Conservation (phyloP, 2,888 invertebrate species). For the Rhamnusium bicolor region DNA sequence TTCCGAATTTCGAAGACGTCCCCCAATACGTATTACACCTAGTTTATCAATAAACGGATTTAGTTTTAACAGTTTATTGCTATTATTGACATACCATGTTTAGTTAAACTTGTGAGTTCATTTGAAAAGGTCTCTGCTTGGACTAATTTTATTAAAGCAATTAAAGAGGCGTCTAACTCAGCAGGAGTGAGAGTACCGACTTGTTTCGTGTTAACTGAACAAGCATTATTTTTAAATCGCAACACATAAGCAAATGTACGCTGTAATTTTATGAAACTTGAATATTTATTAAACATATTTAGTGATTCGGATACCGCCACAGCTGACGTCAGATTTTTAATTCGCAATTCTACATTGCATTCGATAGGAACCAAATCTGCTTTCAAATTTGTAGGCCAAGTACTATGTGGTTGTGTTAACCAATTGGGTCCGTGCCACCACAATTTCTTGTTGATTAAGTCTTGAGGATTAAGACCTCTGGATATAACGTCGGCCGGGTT, state of each 20-base stretch:
- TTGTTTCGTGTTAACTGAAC: not conserved
- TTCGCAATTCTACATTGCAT: not conserved
- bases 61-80: not conserved
- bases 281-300: not conserved
- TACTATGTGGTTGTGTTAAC: not conserved
- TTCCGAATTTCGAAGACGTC: not conserved
- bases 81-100: not conserved
- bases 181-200: not conserved
- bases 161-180: not conserved
- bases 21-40: not conserved
- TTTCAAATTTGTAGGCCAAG: not conserved
- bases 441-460: constrained; percentile 3
- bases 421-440: constrained; percentile 32
- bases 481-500: constrained; percentile 27
- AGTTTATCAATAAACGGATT: not conserved
- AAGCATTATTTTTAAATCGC: not conserved
- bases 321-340: not conserved
- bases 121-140: not conserved
- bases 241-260: not conserved
- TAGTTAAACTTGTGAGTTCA: not conserved
- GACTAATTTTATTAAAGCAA: not conserved
- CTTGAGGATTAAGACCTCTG: constrained; percentile 18
- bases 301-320: not conserved
- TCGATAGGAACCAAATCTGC: not conserved
- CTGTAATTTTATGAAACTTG: not conserved